These are phyloP conservation scores for Nannoperca australis DNA, from an alignment of 2,797 vertebrate species.

Conservation along the genomic window DNA sequence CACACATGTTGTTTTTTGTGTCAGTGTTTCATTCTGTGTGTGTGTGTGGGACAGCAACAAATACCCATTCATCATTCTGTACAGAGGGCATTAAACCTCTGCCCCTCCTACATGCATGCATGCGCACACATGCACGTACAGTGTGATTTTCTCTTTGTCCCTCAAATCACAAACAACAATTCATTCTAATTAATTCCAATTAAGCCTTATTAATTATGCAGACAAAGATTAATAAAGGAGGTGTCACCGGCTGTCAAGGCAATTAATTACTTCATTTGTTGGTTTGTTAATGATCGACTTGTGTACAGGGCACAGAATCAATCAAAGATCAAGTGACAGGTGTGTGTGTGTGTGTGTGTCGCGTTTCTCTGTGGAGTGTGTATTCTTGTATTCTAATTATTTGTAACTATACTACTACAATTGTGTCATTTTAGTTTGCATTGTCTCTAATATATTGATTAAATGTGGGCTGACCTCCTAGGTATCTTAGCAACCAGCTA, in stretches of 20 bases:
- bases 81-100: constrained; percentile 24
- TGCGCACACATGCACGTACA: constrained; percentile 21
- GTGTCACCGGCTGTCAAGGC: constrained; percentile 55
- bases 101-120: neutral
- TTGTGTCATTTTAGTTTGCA: neutral
- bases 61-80: constrained; percentile 47
- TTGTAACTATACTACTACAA: neutral
- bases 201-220: constrained; percentile 65
- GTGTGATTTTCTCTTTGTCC: constrained; percentile 70
- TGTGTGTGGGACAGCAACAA: constrained; percentile 17
- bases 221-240: constrained; percentile 69
- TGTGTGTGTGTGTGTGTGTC: constrained; percentile 13
- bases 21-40: constrained; percentile 43
- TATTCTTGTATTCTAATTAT: neutral
- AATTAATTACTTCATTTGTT: constrained; percentile 75
- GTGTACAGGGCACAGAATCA: constrained; percentile 68
- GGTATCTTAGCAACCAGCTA: neutral
- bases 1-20: constrained; percentile 17
- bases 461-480: neutral
- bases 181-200: constrained; percentile 65
- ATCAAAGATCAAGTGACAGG: constrained; percentile 61
- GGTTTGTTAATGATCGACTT: constrained; percentile 65
- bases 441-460: constrained; percentile 5
- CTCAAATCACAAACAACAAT: constrained; percentile 46
- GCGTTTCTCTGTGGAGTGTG: constrained; percentile 5